Percentiles rank a stretch among this genome's conserved stretches.
Conservation (phyloP, 2,113 vertebrate species). For the Podocnemis expansa region DNA sequence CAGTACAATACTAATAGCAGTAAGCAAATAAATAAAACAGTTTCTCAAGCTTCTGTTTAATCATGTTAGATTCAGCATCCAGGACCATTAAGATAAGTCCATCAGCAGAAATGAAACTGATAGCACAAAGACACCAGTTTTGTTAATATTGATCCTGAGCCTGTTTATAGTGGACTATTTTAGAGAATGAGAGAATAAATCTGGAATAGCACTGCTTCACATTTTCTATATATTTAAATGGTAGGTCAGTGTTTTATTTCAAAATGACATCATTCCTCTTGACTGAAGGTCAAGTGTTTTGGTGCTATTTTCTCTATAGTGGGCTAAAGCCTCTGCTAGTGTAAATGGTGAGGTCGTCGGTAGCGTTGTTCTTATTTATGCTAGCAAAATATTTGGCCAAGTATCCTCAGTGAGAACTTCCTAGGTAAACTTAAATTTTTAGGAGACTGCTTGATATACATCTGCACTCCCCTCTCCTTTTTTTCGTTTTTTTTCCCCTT, state of each 20-base stretch:
- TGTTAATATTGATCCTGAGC: slow-evolving; percentile 59
- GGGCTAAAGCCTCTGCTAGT: not conserved
- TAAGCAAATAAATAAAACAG: slow-evolving; percentile 46
- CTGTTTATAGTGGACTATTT: slow-evolving; percentile 46
- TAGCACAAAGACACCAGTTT: slow-evolving; percentile 36
- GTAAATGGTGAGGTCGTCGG: rapidly evolving
- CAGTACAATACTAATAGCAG: slow-evolving; percentile 42
- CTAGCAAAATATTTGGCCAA: not conserved
- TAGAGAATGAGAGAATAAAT: slow-evolving; percentile 39
- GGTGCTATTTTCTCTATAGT: slow-evolving; percentile 22
- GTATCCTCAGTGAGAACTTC: not conserved
- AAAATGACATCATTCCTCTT: slow-evolving; percentile 18
- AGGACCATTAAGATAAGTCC: slow-evolving; percentile 54
- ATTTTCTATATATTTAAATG: slow-evolving; percentile 51
- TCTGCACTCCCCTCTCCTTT: not conserved
- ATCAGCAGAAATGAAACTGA: slow-evolving; percentile 28
- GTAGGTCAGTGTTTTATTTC: slow-evolving; percentile 36
- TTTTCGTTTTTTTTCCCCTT: not conserved
- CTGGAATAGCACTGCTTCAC: slow-evolving; percentile 12
- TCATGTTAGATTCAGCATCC: slow-evolving; percentile 65
- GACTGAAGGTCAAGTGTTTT: not conserved
- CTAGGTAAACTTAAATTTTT: not conserved
- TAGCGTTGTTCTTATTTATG: not conserved
- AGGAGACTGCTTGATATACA: not conserved
- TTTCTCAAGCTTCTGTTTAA: slow-evolving; percentile 55